phyloP scores from a whole-genome alignment of 2,113 vertebrate genomes.

The Solea solea region DNA sequence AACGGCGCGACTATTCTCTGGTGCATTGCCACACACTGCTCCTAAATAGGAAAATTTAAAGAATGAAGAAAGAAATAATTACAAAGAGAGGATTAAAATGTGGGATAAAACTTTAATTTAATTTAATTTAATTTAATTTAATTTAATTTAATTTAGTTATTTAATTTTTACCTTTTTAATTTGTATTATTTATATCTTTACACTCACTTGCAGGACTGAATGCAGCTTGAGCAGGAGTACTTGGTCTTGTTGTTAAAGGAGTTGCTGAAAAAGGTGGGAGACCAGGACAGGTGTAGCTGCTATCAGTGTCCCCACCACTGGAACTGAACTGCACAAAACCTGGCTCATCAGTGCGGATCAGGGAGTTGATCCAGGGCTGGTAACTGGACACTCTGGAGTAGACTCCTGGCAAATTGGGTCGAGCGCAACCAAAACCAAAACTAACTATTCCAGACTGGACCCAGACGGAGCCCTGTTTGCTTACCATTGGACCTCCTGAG shows the following conservation, averaged over 20 bases:
- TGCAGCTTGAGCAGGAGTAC: not conserved
- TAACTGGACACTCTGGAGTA: conserved; percentile 17
- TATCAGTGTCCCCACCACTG: conserved; percentile 2
- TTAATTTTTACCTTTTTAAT: too few relatives aligned
- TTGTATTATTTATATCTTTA: too few relatives aligned
- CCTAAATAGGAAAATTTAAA: not conserved
- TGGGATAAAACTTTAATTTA: too few relatives aligned
- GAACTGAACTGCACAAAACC: conserved; percentile 4
- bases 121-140: too few relatives aligned
- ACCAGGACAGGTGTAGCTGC: conserved; percentile 17
- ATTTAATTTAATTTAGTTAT: too few relatives aligned
- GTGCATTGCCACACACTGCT: conserved; percentile 52
- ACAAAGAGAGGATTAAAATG: not conserved
- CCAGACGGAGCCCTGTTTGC: conserved; percentile 13
- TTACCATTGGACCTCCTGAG: conserved; percentile 19
- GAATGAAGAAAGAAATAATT: not conserved
- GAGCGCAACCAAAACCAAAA: conserved; percentile 19
- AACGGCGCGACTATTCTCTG: conserved; percentile 8
- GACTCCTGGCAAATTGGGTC: conserved; percentile 10
- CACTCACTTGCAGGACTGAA: conserved; percentile 10
- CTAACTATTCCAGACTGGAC: conserved; percentile 15
- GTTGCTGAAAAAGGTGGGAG: not conserved
- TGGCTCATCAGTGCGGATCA: not conserved
- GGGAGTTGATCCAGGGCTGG: conserved; percentile 20
- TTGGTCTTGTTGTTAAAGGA: not conserved